Percentiles rank a stretch among this genome's conserved stretches.
phyloP scores from a whole-genome alignment of 2,113 vertebrate genomes.

The Sporophila hypoxantha region DNA sequence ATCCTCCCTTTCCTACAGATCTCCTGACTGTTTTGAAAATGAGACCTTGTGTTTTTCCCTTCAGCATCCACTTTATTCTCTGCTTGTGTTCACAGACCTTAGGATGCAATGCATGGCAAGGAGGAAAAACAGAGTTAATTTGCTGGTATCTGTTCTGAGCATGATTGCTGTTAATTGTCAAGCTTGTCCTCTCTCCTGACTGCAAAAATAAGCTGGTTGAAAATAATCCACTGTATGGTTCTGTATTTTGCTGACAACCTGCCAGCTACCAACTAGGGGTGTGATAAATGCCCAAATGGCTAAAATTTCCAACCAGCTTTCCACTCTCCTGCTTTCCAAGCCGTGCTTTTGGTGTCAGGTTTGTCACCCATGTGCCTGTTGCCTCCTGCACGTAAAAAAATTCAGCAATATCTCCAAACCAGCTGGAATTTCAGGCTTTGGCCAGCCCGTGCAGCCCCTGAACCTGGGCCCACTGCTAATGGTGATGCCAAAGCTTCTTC shows the following conservation, averaged over 20 bases:
- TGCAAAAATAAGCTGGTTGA: conserved; percentile 22
- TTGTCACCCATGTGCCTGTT: background rate
- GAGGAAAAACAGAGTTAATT: conserved; percentile 23
- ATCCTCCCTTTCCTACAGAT: background rate
- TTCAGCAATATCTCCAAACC: background rate
- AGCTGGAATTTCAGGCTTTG: background rate
- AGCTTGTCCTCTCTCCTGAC: background rate
- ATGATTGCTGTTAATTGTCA: conserved; percentile 26
- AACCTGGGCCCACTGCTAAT: accelerated
- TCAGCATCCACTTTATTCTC: background rate
- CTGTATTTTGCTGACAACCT: conserved; percentile 2
- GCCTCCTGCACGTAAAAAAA: background rate
- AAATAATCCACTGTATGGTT: background rate
- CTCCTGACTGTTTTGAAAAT: conserved; percentile 20
- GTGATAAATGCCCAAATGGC: background rate
- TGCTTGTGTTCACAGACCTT: background rate
- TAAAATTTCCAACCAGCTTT: background rate
- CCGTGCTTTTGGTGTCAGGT: background rate
- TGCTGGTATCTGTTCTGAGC: conserved; percentile 32
- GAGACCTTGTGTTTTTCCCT: background rate
- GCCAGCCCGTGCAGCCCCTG: background rate
- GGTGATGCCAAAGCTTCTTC: background rate
- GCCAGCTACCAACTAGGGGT: background rate
- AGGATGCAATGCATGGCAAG: background rate
- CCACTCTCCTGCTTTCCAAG: background rate